A percentile compares a stretch with the other conserved stretches of the same genome.
phyloP scores from a whole-genome alignment of 2,797 vertebrate species.

The Lateolabrax maculatus region DNA sequence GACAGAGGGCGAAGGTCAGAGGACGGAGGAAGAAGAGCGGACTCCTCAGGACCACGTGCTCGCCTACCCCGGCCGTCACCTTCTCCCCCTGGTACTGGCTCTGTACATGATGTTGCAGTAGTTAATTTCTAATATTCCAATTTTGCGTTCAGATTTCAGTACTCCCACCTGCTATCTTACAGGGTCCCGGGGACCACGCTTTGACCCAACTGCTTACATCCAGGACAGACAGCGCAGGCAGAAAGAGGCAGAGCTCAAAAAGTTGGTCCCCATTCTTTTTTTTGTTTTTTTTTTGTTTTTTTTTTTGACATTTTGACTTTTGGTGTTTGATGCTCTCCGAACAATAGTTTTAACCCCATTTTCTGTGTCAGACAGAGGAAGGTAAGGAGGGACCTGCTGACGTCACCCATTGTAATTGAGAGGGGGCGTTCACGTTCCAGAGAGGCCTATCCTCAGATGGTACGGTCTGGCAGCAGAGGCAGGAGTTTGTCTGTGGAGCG shows the following conservation, averaged over 20 bases:
- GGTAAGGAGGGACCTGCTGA: slow-evolving; percentile 82
- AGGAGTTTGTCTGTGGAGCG: slow-evolving; percentile 86
- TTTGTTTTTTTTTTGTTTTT: neutral
- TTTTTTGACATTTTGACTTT: no score
- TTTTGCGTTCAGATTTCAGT: neutral
- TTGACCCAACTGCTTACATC: slow-evolving; percentile 94
- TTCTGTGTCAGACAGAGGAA: slow-evolving; percentile 84
- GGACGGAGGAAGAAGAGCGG: slow-evolving; percentile 80
- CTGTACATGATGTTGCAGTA: neutral
- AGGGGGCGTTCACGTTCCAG: slow-evolving; percentile 87
- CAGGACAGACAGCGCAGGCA: slow-evolving; percentile 89
- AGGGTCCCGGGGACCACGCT: slow-evolving; percentile 86
- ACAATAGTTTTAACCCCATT: neutral
- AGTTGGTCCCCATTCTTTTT: no score
- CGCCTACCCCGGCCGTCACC: slow-evolving; percentile 85
- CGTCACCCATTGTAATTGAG: slow-evolving; percentile 78
- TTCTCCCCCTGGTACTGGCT: slow-evolving; percentile 82
- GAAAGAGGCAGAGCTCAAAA: slow-evolving; percentile 88
- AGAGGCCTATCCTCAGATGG: slow-evolving; percentile 73
- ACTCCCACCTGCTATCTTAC: neutral
- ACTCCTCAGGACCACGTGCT: slow-evolving; percentile 81
- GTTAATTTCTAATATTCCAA: neutral
- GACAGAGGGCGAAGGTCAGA: slow-evolving; percentile 72
- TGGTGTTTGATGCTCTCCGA: neutral
- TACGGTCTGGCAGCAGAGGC: slow-evolving; percentile 78